Base-by-base conservation (phyloP, 2,888 invertebrate genomes). In the Drosophila aldrichi region DNA sequence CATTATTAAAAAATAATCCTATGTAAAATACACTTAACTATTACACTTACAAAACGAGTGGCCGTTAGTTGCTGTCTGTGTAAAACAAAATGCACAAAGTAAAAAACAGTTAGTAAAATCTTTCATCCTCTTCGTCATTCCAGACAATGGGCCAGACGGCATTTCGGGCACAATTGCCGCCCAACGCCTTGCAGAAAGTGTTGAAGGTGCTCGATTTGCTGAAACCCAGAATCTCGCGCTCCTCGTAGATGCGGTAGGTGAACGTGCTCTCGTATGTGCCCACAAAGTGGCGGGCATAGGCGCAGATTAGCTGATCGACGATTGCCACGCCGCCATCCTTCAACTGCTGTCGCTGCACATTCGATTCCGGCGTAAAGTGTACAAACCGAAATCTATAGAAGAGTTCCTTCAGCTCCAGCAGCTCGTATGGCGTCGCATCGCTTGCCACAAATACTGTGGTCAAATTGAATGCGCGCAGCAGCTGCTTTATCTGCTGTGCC, bases 181-280 rank as follows among this genome's bases (percentile, higher is more conserved):
- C 94, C 16, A 94, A 92, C 82, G 94, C 94, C 61, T 95, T 95
- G 77, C 93, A 93, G 58, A 93, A 89, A 71, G 96, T 94, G 92
- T 99, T 99, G 91, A 98, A 99, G 0, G 99, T 99, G 10, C 95
- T 95, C 32, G 95, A 93, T 46, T 95, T 94, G 8, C 95, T 94
- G 92, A 98, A 98, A 1, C 98, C 98, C 48, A 99, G 92, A 70
- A 99, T 98, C 93, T 99, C 99, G 32, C 99, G 94, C 91, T 99
- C 99, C 92, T 99, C 99, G 93, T 99, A 98, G 79, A 99, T 99
- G 64, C 99, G 95, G 92, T 97, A 98, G 0, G 98, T 96, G 93
- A 99, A 99, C 0, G 99, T 99, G 69, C 99, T 99, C 83, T 98
- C 98, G 91, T 96, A 95, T 0, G 98, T 98, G 12, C 99, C 99